phyloP scores from a whole-genome alignment of 2,888 invertebrate genomes.

The Catocala fraxini region DNA sequence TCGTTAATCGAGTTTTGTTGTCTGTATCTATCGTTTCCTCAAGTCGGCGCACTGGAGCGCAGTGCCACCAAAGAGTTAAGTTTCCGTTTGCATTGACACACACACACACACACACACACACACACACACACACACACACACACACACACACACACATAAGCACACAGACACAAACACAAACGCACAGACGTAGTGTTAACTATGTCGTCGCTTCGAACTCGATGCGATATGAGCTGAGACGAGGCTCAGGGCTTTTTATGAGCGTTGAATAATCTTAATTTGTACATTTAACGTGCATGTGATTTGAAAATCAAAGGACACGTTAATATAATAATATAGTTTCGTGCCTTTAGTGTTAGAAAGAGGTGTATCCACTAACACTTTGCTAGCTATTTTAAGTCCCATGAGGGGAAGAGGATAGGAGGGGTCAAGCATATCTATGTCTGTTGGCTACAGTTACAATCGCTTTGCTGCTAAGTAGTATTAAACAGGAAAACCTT shows the following conservation, averaged over 20 bases:
- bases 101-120: conserved; percentile 35
- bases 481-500: too few species aligned
- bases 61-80: conserved; percentile 54
- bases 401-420: too few species aligned
- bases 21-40: conserved; percentile 54
- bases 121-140: conserved; percentile 2
- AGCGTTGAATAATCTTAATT: conserved; percentile 29
- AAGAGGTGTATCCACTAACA: too few species aligned
- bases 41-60: conserved; percentile 51
- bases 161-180: conserved; percentile 7
- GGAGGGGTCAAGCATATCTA: too few species aligned
- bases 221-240: conserved; percentile 24
- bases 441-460: too few species aligned
- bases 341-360: too few species aligned
- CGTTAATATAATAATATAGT: too few species aligned
- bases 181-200: conserved; percentile 1
- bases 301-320: not conserved
- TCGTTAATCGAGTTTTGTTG: conserved; percentile 35
- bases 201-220: not conserved
- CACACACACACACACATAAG: conserved; percentile 31
- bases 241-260: conserved; percentile 27
- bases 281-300: conserved; percentile 1
- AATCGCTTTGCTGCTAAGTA: too few species aligned
- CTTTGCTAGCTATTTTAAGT: too few species aligned
- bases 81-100: conserved; percentile 62